Base-by-base conservation (phyloP, 2,113 vertebrate species). In the Istiophorus platypterus region DNA sequence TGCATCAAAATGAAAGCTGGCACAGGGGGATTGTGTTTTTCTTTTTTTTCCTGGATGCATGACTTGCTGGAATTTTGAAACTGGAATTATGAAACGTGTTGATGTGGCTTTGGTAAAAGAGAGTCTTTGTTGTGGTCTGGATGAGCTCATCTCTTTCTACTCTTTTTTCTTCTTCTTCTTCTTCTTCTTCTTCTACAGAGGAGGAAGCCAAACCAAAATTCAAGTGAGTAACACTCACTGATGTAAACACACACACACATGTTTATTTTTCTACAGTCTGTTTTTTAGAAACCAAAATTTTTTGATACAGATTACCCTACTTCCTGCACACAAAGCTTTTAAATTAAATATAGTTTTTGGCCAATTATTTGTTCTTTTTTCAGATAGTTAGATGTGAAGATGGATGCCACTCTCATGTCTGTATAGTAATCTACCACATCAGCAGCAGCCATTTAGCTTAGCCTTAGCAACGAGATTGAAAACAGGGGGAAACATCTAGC, bases 171-270 rank as follows among this genome's bases (percentile, higher is more conserved):
- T 37, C 39, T 67, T 17, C 71, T 10, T 51, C 31, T 39, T 39
- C 37, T 0, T 61, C 72, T 72, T 54, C n/a, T 80, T 52, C 73
- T 0, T 54, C 41, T 72, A 71, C 80, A 93, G 90, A 90, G 61
- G 92, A 94, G 54, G 93, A 93, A 42, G 71, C 89, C 45, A 94
- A 94, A 76, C 93, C 93, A 20, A 94, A 94, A 74, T 92, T 91
- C 76, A 94, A 94, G 93, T 93, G 78, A 93, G 92, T 74, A 47
- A 68, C n/a, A 17, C 17, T 51, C 24, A 20, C 2, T 1, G 17
- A 58, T 63, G 2, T 59, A 1, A 2, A 31, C 22, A 22, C 3
- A 59, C 3, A 42, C 24, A 31, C 3, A 59, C 3, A 42, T 20
- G 24, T 22, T 31, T 34, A 24, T 18, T 39, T 7, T 20, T 65